phyloP scores from a whole-genome alignment of 2,888 invertebrate genomes.

The Aphodius granarius region DNA sequence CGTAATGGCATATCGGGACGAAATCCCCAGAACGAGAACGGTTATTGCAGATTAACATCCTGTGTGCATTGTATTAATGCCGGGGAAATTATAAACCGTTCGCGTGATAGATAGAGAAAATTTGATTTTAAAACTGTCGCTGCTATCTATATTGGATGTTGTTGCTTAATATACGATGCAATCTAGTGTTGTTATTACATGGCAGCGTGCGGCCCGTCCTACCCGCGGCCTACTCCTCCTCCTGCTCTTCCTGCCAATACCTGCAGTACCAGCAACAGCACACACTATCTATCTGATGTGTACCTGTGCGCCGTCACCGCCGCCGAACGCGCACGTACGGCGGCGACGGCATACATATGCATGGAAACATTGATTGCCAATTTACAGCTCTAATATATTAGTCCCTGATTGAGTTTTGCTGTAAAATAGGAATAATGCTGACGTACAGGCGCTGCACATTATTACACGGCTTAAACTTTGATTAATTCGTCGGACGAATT shows the following conservation, averaged over 20 bases:
- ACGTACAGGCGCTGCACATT: conserved; percentile 54
- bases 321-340: conserved; percentile 30
- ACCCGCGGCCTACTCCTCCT: conserved; percentile 13
- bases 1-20: conserved; percentile 31
- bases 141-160: conserved; percentile 54
- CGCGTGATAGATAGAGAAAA: conserved; percentile 55
- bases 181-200: conserved; percentile 55
- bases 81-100: conserved; percentile 54
- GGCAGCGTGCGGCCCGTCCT: conserved; percentile 37
- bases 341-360: conserved; percentile 52
- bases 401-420: conserved; percentile 57
- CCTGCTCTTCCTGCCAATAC: conserved; percentile 17
- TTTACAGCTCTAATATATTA: conserved; percentile 59
- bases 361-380: conserved; percentile 58
- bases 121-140: conserved; percentile 56
- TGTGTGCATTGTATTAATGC: conserved; percentile 54
- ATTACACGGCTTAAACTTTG: conserved; percentile 57
- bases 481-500: conserved; percentile 54
- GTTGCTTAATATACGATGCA: conserved; percentile 57
- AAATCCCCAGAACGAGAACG: conserved; percentile 51
- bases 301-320: conserved; percentile 30
- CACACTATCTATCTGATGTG: conserved; percentile 24
- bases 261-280: conserved; percentile 35
- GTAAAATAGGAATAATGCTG: conserved; percentile 58
- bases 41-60: conserved; percentile 56